These are phyloP conservation scores for Ammodramus savannarum DNA, from an alignment of 2,113 vertebrate genomes.

Conservation along the genomic window DNA sequence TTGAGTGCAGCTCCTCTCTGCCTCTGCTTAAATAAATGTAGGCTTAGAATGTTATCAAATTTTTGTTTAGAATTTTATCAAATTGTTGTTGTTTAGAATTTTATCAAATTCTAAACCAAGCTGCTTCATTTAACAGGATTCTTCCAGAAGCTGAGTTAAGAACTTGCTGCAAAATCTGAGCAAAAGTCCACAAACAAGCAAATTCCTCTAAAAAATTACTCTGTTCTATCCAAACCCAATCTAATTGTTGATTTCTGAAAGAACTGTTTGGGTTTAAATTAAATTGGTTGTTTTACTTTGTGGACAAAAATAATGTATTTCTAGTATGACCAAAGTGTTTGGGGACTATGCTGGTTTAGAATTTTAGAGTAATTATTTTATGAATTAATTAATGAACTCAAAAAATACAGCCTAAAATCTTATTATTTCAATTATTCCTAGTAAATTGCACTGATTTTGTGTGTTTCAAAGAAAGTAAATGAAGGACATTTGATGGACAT, in stretches of 20 bases:
- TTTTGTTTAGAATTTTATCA: too few species aligned
- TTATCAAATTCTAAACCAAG: neutral
- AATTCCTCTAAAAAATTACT: neutral
- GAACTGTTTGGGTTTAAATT: neutral
- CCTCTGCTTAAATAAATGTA: neutral
- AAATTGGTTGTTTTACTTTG: neutral
- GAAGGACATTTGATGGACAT: neutral
- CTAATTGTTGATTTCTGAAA: neutral
- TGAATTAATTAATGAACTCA: neutral
- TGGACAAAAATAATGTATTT: neutral
- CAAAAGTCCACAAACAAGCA: neutral
- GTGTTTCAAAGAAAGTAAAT: neutral
- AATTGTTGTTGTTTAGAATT: neutral
- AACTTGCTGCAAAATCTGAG: slow-evolving; percentile 12
- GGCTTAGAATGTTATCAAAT: too few species aligned
- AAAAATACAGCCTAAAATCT: neutral
- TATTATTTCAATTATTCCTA: neutral
- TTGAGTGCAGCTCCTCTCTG: neutral
- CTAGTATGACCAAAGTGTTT: neutral
- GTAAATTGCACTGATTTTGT: neutral
- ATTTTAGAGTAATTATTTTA: neutral
- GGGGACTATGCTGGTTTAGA: neutral
- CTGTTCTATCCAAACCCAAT: neutral
- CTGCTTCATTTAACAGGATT: neutral
- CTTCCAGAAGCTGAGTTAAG: slow-evolving; percentile 3